Evolutionary conservation across 2,888 invertebrate genomes (phyloP).

Genomic region (Diogma glabrata): DNA sequence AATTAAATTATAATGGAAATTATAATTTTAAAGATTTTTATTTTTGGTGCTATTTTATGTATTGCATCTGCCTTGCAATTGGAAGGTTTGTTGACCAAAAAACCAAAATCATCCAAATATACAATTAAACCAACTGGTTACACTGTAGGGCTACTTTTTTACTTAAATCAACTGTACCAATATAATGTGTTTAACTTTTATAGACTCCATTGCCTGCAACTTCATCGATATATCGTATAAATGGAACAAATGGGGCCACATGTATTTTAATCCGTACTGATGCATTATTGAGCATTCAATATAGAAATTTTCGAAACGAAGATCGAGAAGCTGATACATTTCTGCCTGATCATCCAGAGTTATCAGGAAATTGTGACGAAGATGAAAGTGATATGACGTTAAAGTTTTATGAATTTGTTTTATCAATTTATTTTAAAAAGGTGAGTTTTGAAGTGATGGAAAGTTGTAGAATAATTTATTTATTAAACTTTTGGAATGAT

Average conservation of each 20-base stretch:
- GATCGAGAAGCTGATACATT: conserved; percentile 54
- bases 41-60: conserved; percentile 4
- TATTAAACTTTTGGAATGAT: too few relatives aligned
- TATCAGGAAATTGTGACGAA: conserved; percentile 62
- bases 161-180: neutral
- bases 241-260: conserved; percentile 57
- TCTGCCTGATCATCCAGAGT: conserved; percentile 59
- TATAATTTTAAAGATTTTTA: neutral
- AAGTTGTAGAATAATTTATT: too few relatives aligned
- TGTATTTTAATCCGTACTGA: conserved; percentile 70
- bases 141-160: conserved; percentile 22
- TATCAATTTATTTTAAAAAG: conserved; percentile 70
- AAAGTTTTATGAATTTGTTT: conserved; percentile 61
- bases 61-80: conserved; percentile 36
- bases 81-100: conserved; percentile 47
- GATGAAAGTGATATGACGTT: conserved; percentile 60
- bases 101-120: conserved; percentile 53
- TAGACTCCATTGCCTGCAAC: conserved; percentile 32
- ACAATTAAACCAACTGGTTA: conserved; percentile 41
- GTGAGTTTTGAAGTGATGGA: too few relatives aligned
- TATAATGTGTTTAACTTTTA: neutral
- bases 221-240: conserved; percentile 53
- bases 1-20: neutral
- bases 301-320: conserved; percentile 55
- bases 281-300: conserved; percentile 59